These are phyloP conservation scores for Onthophagus sagittarius DNA, from an alignment of 2,888 invertebrate species.

Conservation along the genomic window DNA sequence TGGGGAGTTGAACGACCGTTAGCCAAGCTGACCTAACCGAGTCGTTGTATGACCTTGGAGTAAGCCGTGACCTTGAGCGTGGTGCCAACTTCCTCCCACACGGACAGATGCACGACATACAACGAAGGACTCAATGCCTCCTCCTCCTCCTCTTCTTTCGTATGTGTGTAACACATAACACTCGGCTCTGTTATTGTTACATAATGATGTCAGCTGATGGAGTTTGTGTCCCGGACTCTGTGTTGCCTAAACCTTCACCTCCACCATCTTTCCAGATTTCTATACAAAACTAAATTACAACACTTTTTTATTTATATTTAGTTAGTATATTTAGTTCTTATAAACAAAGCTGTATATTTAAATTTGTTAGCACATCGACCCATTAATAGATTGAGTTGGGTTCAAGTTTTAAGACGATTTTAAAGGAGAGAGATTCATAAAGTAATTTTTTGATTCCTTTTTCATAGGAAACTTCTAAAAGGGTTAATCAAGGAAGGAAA, in stretches of 20 bases:
- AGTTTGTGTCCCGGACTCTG: background rate
- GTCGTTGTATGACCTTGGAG: slow-evolving; percentile 34
- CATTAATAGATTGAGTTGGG: no score
- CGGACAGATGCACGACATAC: slow-evolving; percentile 8
- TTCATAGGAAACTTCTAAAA: background rate
- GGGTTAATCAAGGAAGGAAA: background rate
- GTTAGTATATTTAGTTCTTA: no score
- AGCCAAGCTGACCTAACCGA: slow-evolving; percentile 33
- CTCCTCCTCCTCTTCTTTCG: background rate
- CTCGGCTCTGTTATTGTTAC: background rate
- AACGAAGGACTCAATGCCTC: background rate
- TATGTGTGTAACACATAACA: background rate
- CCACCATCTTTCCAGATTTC: no score
- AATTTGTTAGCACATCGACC: no score
- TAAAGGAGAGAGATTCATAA: background rate
- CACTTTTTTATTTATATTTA: no score
- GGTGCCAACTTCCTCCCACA: slow-evolving; percentile 40
- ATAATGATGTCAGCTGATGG: background rate
- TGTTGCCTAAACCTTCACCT: background rate
- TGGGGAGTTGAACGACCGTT: slow-evolving; percentile 23
- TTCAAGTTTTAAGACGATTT: background rate
- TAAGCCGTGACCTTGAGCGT: slow-evolving; percentile 39
- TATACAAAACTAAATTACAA: no score
- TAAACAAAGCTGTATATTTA: no score
- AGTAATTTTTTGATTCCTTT: background rate